phyloP scores from a whole-genome alignment of 30 jellyfish, hydroid and myxozoan genomes.

The Turritopsis dohrnii region DNA sequence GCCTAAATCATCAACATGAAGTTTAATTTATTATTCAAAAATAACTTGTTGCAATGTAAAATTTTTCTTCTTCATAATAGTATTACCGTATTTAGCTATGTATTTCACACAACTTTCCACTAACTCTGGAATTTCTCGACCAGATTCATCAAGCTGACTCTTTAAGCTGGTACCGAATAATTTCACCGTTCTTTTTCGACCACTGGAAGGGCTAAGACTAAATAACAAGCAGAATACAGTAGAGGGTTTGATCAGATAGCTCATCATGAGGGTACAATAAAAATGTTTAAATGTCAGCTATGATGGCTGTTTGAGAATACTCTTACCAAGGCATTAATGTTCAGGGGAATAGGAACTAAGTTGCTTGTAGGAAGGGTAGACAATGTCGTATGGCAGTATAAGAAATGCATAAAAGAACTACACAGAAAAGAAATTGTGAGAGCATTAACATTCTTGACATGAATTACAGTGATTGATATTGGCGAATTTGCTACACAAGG shows the following conservation, averaged over 20 bases:
- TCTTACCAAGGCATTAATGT: no score
- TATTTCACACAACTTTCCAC: conserved; percentile 83
- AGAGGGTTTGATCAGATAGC: background rate
- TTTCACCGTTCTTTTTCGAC: conserved; percentile 51
- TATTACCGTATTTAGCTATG: conserved; percentile 64
- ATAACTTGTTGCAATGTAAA: background rate
- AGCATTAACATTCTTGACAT: no score
- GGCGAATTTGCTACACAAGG: no score
- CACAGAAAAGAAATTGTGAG: no score
- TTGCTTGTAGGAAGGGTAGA: no score
- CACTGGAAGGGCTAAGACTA: conserved; percentile 23
- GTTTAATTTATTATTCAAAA: no score
- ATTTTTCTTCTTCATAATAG: background rate
- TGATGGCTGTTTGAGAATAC: no score
- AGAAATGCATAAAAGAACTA: no score
- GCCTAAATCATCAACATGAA: conserved; percentile 24
- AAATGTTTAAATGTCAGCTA: no score
- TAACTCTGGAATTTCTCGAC: conserved; percentile 72
- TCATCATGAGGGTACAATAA: background rate
- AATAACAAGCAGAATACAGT: background rate
- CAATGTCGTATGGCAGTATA: no score
- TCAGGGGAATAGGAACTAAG: no score
- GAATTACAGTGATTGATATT: background rate
- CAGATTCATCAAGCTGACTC: conserved; percentile 65
- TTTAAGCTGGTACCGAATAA: conserved; percentile 82